A percentile compares a stretch with the other conserved stretches of the same genome.
Conservation (phyloP, 2,888 invertebrate species). For the Malthinus flaveolus region DNA sequence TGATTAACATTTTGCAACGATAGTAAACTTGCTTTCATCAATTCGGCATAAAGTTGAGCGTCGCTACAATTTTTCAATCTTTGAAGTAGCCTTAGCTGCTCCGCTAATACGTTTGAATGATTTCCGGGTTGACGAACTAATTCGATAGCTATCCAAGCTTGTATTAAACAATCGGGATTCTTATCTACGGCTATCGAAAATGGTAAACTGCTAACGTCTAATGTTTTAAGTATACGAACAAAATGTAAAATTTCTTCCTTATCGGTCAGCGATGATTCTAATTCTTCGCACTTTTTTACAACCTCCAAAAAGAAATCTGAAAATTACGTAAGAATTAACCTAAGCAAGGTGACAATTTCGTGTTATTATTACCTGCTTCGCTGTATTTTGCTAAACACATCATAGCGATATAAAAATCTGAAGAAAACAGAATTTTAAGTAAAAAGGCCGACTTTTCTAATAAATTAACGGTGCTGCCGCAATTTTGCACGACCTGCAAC, state of each 20-base stretch:
- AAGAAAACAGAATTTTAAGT: conserved; percentile 63
- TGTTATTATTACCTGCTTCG: conserved; percentile 63
- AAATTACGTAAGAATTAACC: neutral
- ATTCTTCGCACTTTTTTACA: conserved; percentile 76
- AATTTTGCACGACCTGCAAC: conserved; percentile 69
- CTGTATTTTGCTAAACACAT: conserved; percentile 82
- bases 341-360: neutral
- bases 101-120: conserved; percentile 78
- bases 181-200: conserved; percentile 62
- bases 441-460: conserved; percentile 71
- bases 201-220: conserved; percentile 66
- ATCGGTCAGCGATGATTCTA: conserved; percentile 65
- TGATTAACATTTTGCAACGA: conserved; percentile 86
- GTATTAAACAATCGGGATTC: conserved; percentile 73
- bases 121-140: conserved; percentile 84
- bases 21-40: conserved; percentile 86
- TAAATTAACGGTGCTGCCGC: conserved; percentile 53
- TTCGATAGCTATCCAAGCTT: conserved; percentile 82
- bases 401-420: conserved; percentile 78
- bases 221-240: conserved; percentile 62
- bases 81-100: conserved; percentile 82
- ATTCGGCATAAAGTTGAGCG: conserved; percentile 82
- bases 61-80: conserved; percentile 81
- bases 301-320: conserved; percentile 52
- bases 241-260: conserved; percentile 61